Evolutionary conservation across 2,888 invertebrate genomes (phyloP), one percentile per base, ranked within the genome.

Genomic region (Erebia ligea): DNA sequence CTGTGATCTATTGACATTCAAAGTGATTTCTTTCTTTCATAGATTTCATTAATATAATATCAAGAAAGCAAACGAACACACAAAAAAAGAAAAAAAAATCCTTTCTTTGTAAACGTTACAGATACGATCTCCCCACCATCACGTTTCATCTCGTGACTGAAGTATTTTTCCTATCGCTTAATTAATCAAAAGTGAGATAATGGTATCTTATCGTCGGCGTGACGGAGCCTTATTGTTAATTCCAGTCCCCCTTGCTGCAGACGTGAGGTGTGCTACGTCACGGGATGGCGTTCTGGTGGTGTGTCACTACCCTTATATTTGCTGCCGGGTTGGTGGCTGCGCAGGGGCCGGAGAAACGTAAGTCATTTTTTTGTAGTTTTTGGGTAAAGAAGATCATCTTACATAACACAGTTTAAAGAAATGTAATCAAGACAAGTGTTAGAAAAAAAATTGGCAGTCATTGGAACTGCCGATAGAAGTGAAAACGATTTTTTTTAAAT

Each of bases 111-210:
- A 13, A 57, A 21, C 25, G 21, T 57, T 21, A 52, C 21, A 57
- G 45, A 62, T 45, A 45, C 48, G 19, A 62, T 68, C 68, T 57
- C 68, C 79, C 79, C 77, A 78, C 77, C 80, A 73, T 73, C 4
- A 70, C 76, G 76, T 74, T 77, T 81, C 83, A 84, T 87, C 92
- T 90, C 91, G 92, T 91, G 92, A 91, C 86, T 78, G 70, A 80
- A 84, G 87, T 90, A 82, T 85, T 91, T 90, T 89, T 90, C 90
- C 91, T 89, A 88, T 82, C 85, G 77, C 81, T 79, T 83, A 86
- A 87, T 87, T 88, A 87, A 89, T 89, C 86, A 80, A 78, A 70
- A 78, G 77, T 79, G 76, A 79, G 87, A 89, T 89, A 87, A 87
- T 76, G 72, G 81, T 88, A 89, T 89, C 90, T 90, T 89, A 90